Base-by-base conservation (phyloP, 2,888 invertebrate species). In the Sinodicranocentrus sp. region DNA sequence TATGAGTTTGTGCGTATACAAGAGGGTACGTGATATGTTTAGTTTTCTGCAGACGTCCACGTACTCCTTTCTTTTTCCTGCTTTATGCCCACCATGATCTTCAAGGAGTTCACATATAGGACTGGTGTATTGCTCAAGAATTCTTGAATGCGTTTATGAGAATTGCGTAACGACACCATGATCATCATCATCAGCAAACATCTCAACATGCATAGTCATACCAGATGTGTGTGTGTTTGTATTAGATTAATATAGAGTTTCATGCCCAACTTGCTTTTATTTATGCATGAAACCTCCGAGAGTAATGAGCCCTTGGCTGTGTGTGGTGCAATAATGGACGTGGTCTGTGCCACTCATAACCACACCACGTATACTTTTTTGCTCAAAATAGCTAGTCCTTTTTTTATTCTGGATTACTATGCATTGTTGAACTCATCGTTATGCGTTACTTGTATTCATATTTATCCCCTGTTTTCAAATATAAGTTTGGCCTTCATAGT, bases 231-330 rank as follows among this genome's bases (percentile, higher is more conserved):
- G 28, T 57, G 71, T 48, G 57, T 28, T 26, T 57, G 23, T 57
- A 13, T 23, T 39, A 65, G 8, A 21, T 39, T 2, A 39, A 13
- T 43, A 65, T 43, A 70, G 6, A 15, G 23, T 28, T 70, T 70
- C 52, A 70, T 70, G 26, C 52, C 23, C 65, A 44, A 44, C 65
- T 43, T 19, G 23, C 19, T 61, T 73, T 76, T 76, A 76, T 67
- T 76, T 76, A 76, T 67, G 75, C 67, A 76, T 67, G 54, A 67
- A 76, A 57, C n/a, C 57, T 17, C 52, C 33, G 21, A 67, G 67
- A 67, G 23, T 44, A 67, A 67, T 67, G 67, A 67, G 67, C 67
- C 70, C 26, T 52, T 70, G 70, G 48, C 26, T 39, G 43, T 39
- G 59, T 72, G 72, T 59, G 72, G 72, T 61, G 59, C 72, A 61